Base-by-base conservation (phyloP, 2,797 vertebrate species). In the Pseudochaenichthys georgianus region DNA sequence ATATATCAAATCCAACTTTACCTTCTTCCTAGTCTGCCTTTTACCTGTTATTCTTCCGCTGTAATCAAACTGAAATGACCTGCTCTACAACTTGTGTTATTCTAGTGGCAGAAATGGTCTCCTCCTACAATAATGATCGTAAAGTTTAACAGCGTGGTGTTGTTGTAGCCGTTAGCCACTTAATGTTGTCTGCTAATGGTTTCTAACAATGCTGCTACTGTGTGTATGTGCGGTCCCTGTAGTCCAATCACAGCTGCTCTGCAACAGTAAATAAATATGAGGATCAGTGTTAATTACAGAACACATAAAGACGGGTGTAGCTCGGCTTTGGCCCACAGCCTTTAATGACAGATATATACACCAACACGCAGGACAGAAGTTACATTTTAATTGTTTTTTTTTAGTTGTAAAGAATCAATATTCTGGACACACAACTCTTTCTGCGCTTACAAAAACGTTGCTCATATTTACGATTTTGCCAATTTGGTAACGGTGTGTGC, bases 111-210 rank as follows among this genome's bases (percentile, higher is more conserved):
- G 94, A 95, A 95, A 95, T 96, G 90, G 95, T 96, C 94, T 95
- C 41, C 93, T 93, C 94, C 93, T 93, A 93, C 95, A 95, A 96
- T 96, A 95, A 95, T 94, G 94, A 96, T 96, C 95, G 94, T 95
- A 95, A 96, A 94, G 93, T 96, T 95, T 94, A 93, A 94, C 93
- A 93, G 93, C 95, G 91, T 87, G 80, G 93, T 80, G 73, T 95
- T 95, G 94, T 80, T 81, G 78, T 86, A 87, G 81, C 95, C 92
- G 93, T 95, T 96, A 95, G 95, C 93, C 94, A 96, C 95, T 96
- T 96, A 96, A 96, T 97, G 96, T 96, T 96, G 96, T 96, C 95
- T 95, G 95, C 95, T 89, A 95, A 96, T 96, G 93, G 94, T 93
- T 89, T 95, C 89, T 95, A 96, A 96, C 95, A 96, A 95, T 95